These are phyloP conservation scores for Odobenus rosmarus DNA, from an alignment of 2,113 vertebrate genomes.

Conservation along the genomic window DNA sequence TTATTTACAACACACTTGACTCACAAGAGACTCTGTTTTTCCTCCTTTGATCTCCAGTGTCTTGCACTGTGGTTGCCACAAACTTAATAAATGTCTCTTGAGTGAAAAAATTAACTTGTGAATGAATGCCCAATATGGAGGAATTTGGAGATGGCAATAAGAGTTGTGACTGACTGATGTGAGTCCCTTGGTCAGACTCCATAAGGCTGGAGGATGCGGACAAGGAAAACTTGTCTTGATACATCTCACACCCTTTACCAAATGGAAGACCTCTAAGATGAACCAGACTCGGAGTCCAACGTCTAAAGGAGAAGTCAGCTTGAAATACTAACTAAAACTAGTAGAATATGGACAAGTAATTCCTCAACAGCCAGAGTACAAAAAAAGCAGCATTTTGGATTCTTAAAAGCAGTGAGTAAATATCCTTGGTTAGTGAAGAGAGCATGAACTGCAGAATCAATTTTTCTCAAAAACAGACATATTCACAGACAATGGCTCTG, in stretches of 20 bases:
- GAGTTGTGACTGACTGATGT: neutral
- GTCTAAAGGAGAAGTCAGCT: neutral
- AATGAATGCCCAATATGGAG: neutral
- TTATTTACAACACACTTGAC: neutral
- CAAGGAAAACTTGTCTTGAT: neutral
- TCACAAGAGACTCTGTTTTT: neutral
- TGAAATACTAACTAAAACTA: neutral
- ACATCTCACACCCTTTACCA: neutral
- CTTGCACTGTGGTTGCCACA: neutral
- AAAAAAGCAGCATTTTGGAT: neutral
- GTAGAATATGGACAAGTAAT: neutral
- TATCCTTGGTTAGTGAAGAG: neutral
- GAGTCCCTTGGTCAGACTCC: neutral
- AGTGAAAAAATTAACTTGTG: neutral
- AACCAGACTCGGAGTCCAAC: neutral
- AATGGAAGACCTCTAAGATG: neutral
- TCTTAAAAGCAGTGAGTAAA: neutral
- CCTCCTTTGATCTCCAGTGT: neutral
- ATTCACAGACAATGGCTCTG: slow-evolving; percentile 34
- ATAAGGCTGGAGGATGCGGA: neutral
- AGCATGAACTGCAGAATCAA: neutral
- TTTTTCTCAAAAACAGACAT: neutral
- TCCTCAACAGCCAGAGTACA: neutral
- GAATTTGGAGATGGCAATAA: neutral
- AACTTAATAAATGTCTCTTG: neutral